Evolutionary conservation across 2,888 invertebrate species (phyloP), one percentile per base, ranked within the genome.

Genomic region (Oxyteleia sp.): DNA sequence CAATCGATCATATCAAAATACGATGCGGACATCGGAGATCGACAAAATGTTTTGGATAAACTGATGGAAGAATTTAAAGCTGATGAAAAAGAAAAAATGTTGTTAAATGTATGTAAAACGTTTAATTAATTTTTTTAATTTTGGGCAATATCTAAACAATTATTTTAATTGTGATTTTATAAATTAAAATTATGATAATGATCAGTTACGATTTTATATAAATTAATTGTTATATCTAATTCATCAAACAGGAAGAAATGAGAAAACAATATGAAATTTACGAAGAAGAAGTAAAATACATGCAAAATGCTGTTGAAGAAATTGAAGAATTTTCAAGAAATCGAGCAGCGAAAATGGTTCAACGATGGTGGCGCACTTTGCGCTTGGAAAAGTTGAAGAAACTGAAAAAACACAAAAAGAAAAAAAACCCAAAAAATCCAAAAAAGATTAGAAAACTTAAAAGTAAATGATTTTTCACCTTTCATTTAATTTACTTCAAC

Each of bases 291-390:
- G 61, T 81, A 49, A 83, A 84, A 11, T 3, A 51, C 7, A 4
- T 68, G 3, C 38, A 49, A 23, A 71, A 49, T 11, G 55, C 61
- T 16, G 43, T 16, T 8, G 63, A 84, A 49, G 81, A 85, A 49
- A 80, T 84, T 10, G 41, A 16, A 2, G 49, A 69, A 2, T 86
- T 88, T 49, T 47, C 79, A 10, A 32, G 10, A 10, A 79, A 79
- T 38, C 75, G 87, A 23, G 69, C 79, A 15, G 86, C 85, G 2
- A 86, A 63, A 83, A n/a, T 86, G 49, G 86, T 88, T 61, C 88
- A 88, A 41, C 75, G 83, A 2, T 88, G 88, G 87, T 88, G 87
- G 87, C 85, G 88, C 13, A 26, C 29, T 41, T n/a, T 43, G 26
- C n/a, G 23, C 1, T n/a, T 4, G 41, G 45, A 61, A 35, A 47